Conservation (phyloP, 2,797 vertebrate genomes). For the Fratercula arctica region DNA sequence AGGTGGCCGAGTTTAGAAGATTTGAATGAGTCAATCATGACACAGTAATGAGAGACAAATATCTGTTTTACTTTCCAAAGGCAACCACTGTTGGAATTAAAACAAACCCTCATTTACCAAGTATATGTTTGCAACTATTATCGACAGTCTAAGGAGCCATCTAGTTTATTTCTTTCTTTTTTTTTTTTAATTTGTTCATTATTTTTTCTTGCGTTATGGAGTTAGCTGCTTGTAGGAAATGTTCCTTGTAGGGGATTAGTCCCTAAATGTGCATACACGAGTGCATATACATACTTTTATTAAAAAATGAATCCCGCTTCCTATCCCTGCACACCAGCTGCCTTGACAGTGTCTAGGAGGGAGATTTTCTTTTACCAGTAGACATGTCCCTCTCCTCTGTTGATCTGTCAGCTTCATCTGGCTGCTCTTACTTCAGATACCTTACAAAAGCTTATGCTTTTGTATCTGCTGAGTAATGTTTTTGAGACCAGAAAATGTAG, state of each 20-base stretch:
- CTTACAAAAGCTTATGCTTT: neutral
- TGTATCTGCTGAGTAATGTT: neutral
- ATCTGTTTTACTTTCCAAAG: neutral
- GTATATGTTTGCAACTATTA: neutral
- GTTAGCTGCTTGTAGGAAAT: neutral
- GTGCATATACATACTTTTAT: neutral
- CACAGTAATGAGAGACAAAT: neutral
- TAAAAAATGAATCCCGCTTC: neutral
- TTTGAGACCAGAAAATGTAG: neutral
- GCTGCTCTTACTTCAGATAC: neutral
- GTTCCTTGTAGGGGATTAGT: neutral
- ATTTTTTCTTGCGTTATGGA: neutral
- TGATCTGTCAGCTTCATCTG: neutral
- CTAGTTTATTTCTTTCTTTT: neutral
- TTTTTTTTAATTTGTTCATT: neutral
- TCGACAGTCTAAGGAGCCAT: neutral
- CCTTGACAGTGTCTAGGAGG: neutral
- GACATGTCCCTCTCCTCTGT: neutral
- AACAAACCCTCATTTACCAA: neutral
- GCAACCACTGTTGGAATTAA: neutral
- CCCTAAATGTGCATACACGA: rapidly evolving
- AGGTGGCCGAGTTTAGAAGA: neutral
- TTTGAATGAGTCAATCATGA: neutral
- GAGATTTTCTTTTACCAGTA: neutral
- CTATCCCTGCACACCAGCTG: neutral